Base-by-base conservation (phyloP, 2,888 invertebrate species). In the Embidobia sp. region DNA sequence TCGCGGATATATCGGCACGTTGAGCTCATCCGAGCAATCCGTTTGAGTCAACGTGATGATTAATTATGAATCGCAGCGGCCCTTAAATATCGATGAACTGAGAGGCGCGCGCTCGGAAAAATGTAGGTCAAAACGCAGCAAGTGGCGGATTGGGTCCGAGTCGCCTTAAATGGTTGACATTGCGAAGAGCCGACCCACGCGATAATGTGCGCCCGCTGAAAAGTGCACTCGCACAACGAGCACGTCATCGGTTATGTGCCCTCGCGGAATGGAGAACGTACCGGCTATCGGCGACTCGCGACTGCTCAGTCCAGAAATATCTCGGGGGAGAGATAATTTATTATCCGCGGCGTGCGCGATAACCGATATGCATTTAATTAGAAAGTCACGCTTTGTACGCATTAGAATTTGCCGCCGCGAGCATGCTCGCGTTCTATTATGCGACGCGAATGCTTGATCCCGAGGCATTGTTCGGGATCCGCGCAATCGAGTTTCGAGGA, bases 81-180 rank as follows among this genome's bases (percentile, higher is more conserved):
- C 27, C 29, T 31, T 13, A 33, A 40, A 40, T 10, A 26, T 27
- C 13, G 51, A 51, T 42, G 26, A 42, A 42, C 27, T 7, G 6
- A 18, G 11, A 18, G 15, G 8, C 4, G 22, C n/a, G 11, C 4
- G 22, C n/a, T n/a, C 7, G 51, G 11, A 35, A 63, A 63, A 63
- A 72, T 63, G 46, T 72, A 55, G 72, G 64, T 73, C 64, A 57
- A 19, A 53, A 15, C 49, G 49, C 40, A 35, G 22, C 26, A 33
- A 53, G 46, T 40, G 31, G 29, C 18, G 40, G 29, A 64, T 51
- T 42, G 73, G 57, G 49, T 29, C 63, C 29, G 31, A 19, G 49
- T 72, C 55, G 66, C 57, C 57, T 78, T 75, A 78, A 75, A 78
- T 74, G 79, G 64, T 69, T 79, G 77, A 75, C 78, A 79, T 69